Evolutionary conservation across 2,797 vertebrate species (phyloP), one percentile per base, ranked within the genome.

Genomic region (Lepus oiostolus): DNA sequence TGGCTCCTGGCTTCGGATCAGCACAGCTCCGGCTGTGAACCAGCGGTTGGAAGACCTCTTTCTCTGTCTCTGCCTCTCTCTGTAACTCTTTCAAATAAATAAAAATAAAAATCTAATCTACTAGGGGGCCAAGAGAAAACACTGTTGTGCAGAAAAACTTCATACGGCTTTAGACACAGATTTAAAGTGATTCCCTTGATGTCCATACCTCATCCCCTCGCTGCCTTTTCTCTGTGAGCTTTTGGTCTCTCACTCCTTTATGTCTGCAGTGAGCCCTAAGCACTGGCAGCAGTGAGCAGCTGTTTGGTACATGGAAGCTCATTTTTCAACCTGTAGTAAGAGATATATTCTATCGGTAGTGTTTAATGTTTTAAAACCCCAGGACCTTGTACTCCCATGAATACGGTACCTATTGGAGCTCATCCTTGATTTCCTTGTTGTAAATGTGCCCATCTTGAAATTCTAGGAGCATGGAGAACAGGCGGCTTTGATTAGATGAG

Each of bases 401-500:
- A 75, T 79, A 82, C 0, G 3, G 88, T 70, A 79, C 38, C 9
- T 70, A 68, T 38, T 62, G 62, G 65, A 71, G 30, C 54, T 91
- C 90, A 77, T 82, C 83, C 76, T 92, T 52, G 85, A 63, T 47
- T 85, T 95, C 62, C 63, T 82, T 72, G 38, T 67, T 95, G 90
- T 86, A 95, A 71, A 19, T 52, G 47, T 84, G 86, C 70, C 72
- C 28, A 4, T 93, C 77, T 85, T 90, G 87, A 96, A 95, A 95
- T 80, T 72, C 95, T 94, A 96, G 84, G 63, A 91, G 88, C 68
- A n/a, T n/a, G 85, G 63, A 50, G 70, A 94, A 93, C 90, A 96
- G 92, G 75, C 14, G 1, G 65, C 95, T 96, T 98, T 98, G 96
- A 96, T 98, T 97, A 98, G 88, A 65, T 65, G 84, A 35, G 4